Conservation (phyloP, 2,113 vertebrate genomes). For the Theristicus caerulescens region DNA sequence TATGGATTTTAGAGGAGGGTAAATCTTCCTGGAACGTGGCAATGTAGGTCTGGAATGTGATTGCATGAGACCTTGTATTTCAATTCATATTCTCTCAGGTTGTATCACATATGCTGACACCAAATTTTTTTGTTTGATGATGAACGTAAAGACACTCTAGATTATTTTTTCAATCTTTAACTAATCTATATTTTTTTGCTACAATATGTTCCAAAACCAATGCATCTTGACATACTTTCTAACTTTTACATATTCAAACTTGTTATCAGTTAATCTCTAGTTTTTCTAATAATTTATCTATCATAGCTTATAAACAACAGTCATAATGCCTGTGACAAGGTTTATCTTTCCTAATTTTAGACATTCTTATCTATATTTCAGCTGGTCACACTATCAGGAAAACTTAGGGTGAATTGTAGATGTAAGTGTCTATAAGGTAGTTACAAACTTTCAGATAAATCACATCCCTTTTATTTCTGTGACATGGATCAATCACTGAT, state of each 20-base stretch:
- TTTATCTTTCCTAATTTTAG: neutral
- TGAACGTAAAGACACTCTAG: neutral
- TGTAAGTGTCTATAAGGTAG: neutral
- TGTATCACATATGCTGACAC: neutral
- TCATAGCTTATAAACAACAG: neutral
- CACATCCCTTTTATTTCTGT: neutral
- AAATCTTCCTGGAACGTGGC: neutral
- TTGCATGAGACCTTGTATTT: neutral
- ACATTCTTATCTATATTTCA: neutral
- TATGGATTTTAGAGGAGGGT: neutral
- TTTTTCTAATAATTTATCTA: neutral
- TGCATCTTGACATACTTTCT: neutral
- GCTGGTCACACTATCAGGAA: neutral
- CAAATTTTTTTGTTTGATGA: neutral
- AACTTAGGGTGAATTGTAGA: neutral
- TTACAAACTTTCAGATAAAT: neutral
- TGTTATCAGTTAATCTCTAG: neutral
- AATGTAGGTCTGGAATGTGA: neutral
- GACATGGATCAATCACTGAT: neutral
- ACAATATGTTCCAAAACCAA: neutral
- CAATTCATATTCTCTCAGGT: neutral
- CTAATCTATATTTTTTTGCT: neutral
- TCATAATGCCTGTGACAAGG: neutral
- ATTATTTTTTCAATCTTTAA: neutral
- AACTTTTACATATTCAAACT: neutral